Base-by-base conservation (phyloP, 2,113 vertebrate genomes). In the Heliornis fulica region DNA sequence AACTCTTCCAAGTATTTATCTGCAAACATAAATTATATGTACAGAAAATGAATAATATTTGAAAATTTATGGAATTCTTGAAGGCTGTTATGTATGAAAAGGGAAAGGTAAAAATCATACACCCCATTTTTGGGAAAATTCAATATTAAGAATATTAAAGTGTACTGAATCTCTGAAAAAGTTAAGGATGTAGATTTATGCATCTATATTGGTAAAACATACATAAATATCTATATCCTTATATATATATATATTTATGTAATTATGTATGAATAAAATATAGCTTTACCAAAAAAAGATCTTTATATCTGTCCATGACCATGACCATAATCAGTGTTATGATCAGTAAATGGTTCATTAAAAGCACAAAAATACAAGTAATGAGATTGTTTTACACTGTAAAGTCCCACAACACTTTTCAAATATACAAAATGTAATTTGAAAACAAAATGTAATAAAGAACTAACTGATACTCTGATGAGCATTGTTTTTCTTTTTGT, bases 341-440 rank as follows among this genome's bases (percentile, higher is more conserved):
- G n/a, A 63, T 70, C 45, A 68, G 45, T 70, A 93, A 82, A 96
- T 89, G 22, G n/a, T 46, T 91, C 46, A 53, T 78, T 92, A n/a
- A 68, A 94, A 85, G 61, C 43, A 83, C 76, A 91, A 32, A 80
- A 94, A 91, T 61, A 91, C 40, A 86, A 51, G 56, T 71, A 93
- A 86, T 11, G 69, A 74, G n/a, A 46, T 54, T 74, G 23, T 80
- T 86, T 31, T 51, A 83, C 38, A 60, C n/a, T 38, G 25, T 54
- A 71, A 81, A 89, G 43, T 71, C 22, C 15, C 56, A 91, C 82
- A 56, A 36, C 57, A 79, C n/a, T 54, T 93, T 56, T 68, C 45
- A 92, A 92, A 88, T 11, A 10, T 66, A 88, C 51, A 71, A 90
- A 92, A 83, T 79, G 53, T n/a, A 80, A 59, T 28, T 56, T 68